Percentiles rank a stretch among this genome's conserved stretches.
phyloP scores from a whole-genome alignment of 53 echinoderm and acorn worm species.

The Apostichopus leukothele region DNA sequence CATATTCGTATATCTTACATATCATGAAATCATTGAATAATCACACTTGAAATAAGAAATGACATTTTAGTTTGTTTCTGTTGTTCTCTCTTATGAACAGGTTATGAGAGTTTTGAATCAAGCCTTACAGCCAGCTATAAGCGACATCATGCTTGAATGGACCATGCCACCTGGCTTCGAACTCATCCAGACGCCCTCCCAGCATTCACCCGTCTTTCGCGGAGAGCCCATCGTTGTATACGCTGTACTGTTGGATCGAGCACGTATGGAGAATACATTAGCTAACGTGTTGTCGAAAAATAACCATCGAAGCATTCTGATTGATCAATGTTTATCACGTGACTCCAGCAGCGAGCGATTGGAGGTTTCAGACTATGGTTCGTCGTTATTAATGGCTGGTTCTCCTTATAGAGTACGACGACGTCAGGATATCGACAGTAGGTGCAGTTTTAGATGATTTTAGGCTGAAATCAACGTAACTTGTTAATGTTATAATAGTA shows the following conservation, averaged over 20 bases:
- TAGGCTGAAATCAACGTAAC: too few species aligned
- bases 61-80: not conserved
- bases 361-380: slow-evolving; percentile 54
- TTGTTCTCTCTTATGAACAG: slow-evolving; percentile 23
- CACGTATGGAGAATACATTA: slow-evolving; percentile 79
- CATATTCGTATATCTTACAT: too few species aligned
- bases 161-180: slow-evolving; percentile 83
- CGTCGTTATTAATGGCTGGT: slow-evolving; percentile 55
- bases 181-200: slow-evolving; percentile 72
- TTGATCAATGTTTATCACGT: slow-evolving; percentile 64
- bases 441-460: not conserved
- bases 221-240: slow-evolving; percentile 90
- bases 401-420: slow-evolving; percentile 63
- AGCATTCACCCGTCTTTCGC: slow-evolving; percentile 69
- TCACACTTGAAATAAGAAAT: too few species aligned
- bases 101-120: slow-evolving; percentile 73
- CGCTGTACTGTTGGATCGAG: slow-evolving; percentile 86
- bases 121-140: slow-evolving; percentile 89
- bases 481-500: too few species aligned
- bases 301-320: slow-evolving; percentile 66
- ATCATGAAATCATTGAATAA: too few species aligned
- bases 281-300: slow-evolving; percentile 73
- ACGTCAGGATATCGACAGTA: slow-evolving; percentile 51
- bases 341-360: slow-evolving; percentile 67
- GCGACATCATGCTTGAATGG: slow-evolving; percentile 86